Conservation (phyloP, 2,888 invertebrate species). For the Synanthedon andrenaeformis region DNA sequence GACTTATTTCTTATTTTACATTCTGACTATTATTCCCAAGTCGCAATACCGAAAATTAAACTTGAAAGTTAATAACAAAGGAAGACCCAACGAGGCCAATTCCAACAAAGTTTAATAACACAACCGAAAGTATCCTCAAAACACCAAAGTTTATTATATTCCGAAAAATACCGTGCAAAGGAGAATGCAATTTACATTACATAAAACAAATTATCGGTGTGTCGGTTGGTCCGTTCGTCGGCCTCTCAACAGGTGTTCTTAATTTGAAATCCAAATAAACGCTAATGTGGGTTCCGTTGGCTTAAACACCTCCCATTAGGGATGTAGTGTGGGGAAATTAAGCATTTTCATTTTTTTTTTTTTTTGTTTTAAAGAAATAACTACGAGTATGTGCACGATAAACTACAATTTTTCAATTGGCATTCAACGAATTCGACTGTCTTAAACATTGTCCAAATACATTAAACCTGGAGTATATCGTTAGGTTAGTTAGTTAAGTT, state of each 20-base stretch:
- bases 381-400: too few species aligned
- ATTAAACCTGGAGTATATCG: too few species aligned
- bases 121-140: background rate
- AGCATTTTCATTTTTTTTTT: too few species aligned
- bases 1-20: too few species aligned
- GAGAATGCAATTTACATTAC: constrained; percentile 42
- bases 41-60: background rate
- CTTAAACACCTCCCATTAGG: constrained; percentile 28
- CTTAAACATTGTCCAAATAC: too few species aligned
- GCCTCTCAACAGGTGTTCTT: constrained; percentile 52
- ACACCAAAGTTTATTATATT: background rate
- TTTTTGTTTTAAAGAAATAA: too few species aligned
- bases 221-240: constrained; percentile 13
- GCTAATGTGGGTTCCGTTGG: constrained; percentile 29
- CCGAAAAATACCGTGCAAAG: constrained; percentile 7
- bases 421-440: too few species aligned
- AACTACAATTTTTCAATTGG: too few species aligned
- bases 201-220: constrained; percentile 48
- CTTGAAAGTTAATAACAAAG: background rate
- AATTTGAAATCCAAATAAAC: constrained; percentile 56
- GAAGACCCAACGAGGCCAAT: background rate
- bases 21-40: too few species aligned
- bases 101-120: background rate
- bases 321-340: background rate
- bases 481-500: too few species aligned